A percentile compares a stretch with the other conserved stretches of the same genome.
Evolutionary conservation across 1,140 invertebrate species (phyloP).

Genomic region (Lepidostoma basale): DNA sequence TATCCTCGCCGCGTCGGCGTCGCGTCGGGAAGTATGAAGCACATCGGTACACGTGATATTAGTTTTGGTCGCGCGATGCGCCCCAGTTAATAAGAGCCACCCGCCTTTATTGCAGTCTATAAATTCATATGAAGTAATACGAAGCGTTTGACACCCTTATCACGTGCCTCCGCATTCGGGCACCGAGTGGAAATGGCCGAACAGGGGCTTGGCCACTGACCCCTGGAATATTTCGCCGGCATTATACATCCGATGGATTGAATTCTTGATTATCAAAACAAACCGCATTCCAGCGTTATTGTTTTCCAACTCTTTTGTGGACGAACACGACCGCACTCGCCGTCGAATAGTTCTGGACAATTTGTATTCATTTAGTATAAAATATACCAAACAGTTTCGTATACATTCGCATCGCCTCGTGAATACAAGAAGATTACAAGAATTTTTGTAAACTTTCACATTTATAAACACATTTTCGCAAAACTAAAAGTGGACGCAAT

Average conservation of each 20-base stretch:
- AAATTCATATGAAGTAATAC: constrained; percentile 40
- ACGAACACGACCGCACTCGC: not conserved
- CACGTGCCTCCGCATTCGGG: constrained; percentile 28
- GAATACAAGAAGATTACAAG: no score
- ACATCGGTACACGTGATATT: not conserved
- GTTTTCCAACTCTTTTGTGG: not conserved
- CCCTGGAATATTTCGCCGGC: not conserved
- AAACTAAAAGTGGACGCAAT: no score
- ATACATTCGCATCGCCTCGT: no score
- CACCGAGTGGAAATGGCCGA: not conserved
- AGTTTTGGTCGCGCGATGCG: constrained; percentile 5
- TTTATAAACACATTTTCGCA: no score
- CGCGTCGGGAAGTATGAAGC: no score
- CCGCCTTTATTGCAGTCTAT: constrained; percentile 43
- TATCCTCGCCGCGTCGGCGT: no score
- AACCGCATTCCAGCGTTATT: not conserved
- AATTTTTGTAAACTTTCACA: no score
- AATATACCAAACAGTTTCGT: no score
- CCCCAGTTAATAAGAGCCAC: constrained; percentile 30
- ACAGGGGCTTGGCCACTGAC: not conserved
- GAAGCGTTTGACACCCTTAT: constrained; percentile 20
- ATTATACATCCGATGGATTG: constrained; percentile 2
- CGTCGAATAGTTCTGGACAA: no score
- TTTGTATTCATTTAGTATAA: no score
- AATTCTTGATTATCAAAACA: constrained; percentile 5